Conservation (phyloP, 2,797 vertebrate genomes). For the Propithecus perrieri region DNA sequence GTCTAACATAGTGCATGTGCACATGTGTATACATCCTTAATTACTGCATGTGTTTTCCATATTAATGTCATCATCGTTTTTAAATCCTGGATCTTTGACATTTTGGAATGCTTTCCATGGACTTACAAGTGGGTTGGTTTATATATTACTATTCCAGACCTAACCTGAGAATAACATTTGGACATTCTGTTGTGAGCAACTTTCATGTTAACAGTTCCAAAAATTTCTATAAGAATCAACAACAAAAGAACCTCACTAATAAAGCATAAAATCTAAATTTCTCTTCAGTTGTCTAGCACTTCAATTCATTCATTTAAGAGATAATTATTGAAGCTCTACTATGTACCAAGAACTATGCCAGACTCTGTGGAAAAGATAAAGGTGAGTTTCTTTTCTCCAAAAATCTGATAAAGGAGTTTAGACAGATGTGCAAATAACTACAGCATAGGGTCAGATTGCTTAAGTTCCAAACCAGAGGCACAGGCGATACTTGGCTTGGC, state of each 20-base stretch:
- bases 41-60: constrained; percentile 54
- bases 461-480: background rate
- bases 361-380: background rate
- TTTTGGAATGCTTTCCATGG: constrained; percentile 56
- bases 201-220: constrained; percentile 31
- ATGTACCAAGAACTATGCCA: background rate
- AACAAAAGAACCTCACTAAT: background rate
- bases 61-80: constrained; percentile 66
- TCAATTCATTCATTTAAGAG: background rate
- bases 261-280: constrained; percentile 17
- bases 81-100: constrained; percentile 60
- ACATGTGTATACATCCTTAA: constrained; percentile 44
- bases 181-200: constrained; percentile 10
- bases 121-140: constrained; percentile 5
- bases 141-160: constrained; percentile 66
- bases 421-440: background rate
- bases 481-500: background rate
- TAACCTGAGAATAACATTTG: constrained; percentile 55
- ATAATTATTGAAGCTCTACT: background rate
- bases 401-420: background rate
- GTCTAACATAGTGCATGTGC: background rate
- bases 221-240: background rate
- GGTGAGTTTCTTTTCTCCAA: background rate
- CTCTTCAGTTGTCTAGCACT: background rate
- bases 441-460: background rate